Evolutionary conservation across 2,113 vertebrate genomes (phyloP).

Genomic region (Haemorhous mexicanus): DNA sequence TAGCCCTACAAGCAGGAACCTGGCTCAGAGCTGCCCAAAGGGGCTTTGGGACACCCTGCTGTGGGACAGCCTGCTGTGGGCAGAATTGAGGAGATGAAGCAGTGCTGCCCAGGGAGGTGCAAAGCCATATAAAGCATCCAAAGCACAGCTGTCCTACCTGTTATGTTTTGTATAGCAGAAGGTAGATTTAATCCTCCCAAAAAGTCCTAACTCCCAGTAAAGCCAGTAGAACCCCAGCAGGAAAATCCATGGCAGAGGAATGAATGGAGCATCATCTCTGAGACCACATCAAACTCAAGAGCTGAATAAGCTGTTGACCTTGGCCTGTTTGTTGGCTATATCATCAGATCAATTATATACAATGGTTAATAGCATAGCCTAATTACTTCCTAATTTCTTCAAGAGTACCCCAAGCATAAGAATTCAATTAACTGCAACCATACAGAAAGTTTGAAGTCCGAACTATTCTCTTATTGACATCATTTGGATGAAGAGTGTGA

Average conservation of each 20-base stretch:
- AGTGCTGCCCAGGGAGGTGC: neutral
- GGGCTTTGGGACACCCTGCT: neutral
- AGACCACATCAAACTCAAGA: neutral
- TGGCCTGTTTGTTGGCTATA: neutral
- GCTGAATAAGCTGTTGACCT: conserved; percentile 42
- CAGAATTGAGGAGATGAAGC: rapidly evolving
- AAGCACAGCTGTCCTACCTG: neutral
- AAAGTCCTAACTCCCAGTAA: neutral
- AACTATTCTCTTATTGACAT: conserved; percentile 10
- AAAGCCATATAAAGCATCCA: neutral
- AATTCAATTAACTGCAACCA: conserved; percentile 46
- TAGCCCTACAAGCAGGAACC: neutral
- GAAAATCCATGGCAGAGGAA: neutral
- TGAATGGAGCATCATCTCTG: neutral
- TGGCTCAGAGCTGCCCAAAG: neutral
- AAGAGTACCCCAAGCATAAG: conserved; percentile 39
- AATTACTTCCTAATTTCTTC: conserved; percentile 57
- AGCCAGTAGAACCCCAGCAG: neutral
- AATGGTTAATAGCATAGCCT: conserved; percentile 29
- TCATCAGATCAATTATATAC: conserved; percentile 37
- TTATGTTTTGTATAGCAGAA: neutral
- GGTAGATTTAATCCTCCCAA: rapidly evolving
- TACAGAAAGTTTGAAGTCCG: conserved; percentile 30
- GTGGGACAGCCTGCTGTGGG: neutral
- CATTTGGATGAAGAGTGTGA: neutral